Evolutionary conservation across 1,140 invertebrate genomes (phyloP).

Genomic region (Vollenhovia emeryi): DNA sequence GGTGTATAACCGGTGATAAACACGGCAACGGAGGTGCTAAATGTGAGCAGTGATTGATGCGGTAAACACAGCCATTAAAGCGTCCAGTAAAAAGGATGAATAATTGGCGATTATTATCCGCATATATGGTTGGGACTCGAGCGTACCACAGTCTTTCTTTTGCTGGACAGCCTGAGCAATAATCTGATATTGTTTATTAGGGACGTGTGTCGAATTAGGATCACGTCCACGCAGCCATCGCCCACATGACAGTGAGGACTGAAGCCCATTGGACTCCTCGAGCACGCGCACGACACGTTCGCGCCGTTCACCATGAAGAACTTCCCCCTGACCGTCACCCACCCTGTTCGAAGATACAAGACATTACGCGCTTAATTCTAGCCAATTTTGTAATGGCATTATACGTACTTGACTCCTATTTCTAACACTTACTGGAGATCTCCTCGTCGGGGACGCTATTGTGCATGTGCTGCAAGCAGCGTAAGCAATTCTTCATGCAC

Average conservation of each 20-base stretch:
- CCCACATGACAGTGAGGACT: constrained; percentile 93
- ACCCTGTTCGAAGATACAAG: constrained; percentile 75
- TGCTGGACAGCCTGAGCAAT: constrained; percentile 87
- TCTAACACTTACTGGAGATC: constrained; percentile 75
- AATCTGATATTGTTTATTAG: constrained; percentile 91
- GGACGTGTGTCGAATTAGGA: constrained; percentile 91
- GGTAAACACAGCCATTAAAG: not conserved
- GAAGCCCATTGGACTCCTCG: constrained; percentile 91
- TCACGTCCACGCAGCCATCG: constrained; percentile 92
- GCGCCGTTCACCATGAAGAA: constrained; percentile 93
- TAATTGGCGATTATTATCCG: not conserved
- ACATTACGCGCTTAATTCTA: not conserved
- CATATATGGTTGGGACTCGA: not conserved
- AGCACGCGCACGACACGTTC: constrained; percentile 92
- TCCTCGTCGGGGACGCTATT: constrained; percentile 74
- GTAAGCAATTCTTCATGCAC: constrained; percentile 83
- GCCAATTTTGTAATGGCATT: not conserved
- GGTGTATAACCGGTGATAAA: not conserved
- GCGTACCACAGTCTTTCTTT: constrained; percentile 87
- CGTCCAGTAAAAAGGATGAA: not conserved
- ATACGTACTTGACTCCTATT: not conserved
- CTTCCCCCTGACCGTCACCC: constrained; percentile 89
- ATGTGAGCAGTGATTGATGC: not conserved
- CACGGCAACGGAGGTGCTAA: not conserved
- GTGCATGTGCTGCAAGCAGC: constrained; percentile 80